These are phyloP conservation scores for Achroia grisella DNA, from an alignment of 1,140 invertebrate species.

Conservation along the genomic window DNA sequence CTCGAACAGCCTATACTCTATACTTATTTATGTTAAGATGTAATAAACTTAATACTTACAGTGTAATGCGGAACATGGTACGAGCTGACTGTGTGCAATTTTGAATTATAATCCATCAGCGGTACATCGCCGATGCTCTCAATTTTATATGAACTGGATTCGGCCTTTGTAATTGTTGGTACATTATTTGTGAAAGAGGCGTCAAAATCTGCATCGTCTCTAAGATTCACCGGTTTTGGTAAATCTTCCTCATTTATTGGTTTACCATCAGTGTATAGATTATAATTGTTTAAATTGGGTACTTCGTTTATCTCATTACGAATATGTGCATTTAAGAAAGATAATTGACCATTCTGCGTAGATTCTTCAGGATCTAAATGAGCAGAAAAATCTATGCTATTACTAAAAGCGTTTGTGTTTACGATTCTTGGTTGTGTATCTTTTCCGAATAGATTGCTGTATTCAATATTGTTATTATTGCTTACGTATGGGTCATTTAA, in stretches of 20 bases:
- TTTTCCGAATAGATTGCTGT: not conserved
- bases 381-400: constrained; percentile 3
- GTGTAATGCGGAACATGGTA: constrained; percentile 61
- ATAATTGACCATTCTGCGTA: constrained; percentile 11
- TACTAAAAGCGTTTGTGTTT: not conserved
- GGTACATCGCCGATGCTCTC: constrained; percentile 50
- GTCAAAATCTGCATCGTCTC: constrained; percentile 35
- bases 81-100: constrained; percentile 48
- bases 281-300: not conserved
- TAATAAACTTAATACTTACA: constrained; percentile 35
- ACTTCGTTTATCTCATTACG: not conserved
- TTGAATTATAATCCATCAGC: constrained; percentile 55
- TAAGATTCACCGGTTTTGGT: constrained; percentile 40
- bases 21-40: no score
- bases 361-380: constrained; percentile 20
- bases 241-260: constrained; percentile 34
- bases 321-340: constrained; percentile 22
- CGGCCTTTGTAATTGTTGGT: constrained; percentile 31
- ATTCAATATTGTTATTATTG: constrained; percentile 3
- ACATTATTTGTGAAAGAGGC: constrained; percentile 45
- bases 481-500: constrained; percentile 10
- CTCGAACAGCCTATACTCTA: no score
- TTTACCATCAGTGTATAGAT: constrained; percentile 21
- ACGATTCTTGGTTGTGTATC: not conserved
- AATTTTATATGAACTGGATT: constrained; percentile 32